Evolutionary conservation across 2,888 invertebrate genomes (phyloP), one percentile per base, ranked within the genome.

Genomic region (Agonum fuliginosum): DNA sequence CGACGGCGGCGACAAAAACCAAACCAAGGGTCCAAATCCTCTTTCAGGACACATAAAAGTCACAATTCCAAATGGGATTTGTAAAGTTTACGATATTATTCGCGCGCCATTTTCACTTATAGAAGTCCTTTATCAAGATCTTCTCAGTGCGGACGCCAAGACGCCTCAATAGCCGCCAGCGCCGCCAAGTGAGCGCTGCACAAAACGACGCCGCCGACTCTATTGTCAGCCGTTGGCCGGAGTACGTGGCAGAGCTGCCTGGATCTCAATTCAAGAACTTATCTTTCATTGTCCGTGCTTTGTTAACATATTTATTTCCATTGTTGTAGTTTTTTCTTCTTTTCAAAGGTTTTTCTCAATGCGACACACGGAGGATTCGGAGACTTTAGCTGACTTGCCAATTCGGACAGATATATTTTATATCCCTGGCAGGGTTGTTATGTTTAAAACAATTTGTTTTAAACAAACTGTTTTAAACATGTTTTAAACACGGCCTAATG

Each of bases 61-160:
- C 87, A 87, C 87, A 87, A 87, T 87, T 87, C 86, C 85, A 85
- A 86, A 86, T 86, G 86, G 86, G 86, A 87, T 87, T 87, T 86
- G 86, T 85, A 86, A 87, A 87, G 86, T 87, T 87, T 87, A 87
- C 86, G 87, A 87, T 86, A 87, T 87, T 86, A 87, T 87, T 87
- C 86, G 83, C 83, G 84, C 84, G 86, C 86, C 84, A 85, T 86
- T 87, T 86, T 85, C 86, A 85, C 85, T 87, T 86, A 86, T 85
- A 78, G 73, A 69, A 75, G 67, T 48, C 67, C 51, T 75, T 75
- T 75, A 75, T 75, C 75, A 75, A 75, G 75, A 75, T 75, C 67
- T 65, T 22, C 46, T 65, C 17, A 14, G 46, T 19, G 48, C 46
- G 70, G 43, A 22, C 71, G 71, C 30, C 43, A 19, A 6, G 54